Conservation (phyloP, 2,113 vertebrate genomes). For the Zosterops pallidus region DNA sequence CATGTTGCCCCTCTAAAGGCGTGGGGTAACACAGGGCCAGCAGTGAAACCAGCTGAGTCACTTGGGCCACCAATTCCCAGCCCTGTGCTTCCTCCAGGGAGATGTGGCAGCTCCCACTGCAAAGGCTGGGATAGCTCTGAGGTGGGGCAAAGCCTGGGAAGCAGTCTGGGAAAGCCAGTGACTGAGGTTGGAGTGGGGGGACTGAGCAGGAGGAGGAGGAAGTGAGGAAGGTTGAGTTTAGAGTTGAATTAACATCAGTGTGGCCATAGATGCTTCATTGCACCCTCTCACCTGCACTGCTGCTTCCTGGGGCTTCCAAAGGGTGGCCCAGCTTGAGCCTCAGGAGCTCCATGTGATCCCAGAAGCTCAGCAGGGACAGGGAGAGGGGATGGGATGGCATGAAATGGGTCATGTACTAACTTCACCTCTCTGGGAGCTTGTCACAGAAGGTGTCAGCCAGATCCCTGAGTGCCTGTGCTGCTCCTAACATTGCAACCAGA, state of each 20-base stretch:
- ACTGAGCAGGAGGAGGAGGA: not conserved
- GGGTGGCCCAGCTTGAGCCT: not conserved
- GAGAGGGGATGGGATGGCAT: not conserved
- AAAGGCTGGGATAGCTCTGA: not conserved
- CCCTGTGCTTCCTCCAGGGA: not conserved
- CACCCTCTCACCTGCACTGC: not conserved
- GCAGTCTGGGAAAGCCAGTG: not conserved
- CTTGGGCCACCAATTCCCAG: not conserved
- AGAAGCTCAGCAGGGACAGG: not conserved
- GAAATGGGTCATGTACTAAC: not conserved
- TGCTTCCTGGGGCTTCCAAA: not conserved
- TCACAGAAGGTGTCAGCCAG: fast-evolving
- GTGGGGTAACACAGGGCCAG: not conserved
- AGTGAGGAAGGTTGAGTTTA: not conserved
- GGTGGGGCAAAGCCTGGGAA: not conserved
- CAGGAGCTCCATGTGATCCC: not conserved
- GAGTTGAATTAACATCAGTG: fast-evolving
- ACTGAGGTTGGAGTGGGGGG: fast-evolving
- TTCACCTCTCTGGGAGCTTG: not conserved
- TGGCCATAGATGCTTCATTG: not conserved
- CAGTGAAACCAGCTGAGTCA: not conserved
- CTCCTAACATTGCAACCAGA: not conserved
- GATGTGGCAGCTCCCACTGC: not conserved
- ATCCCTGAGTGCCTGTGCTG: too few relatives aligned
- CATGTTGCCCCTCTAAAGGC: too few relatives aligned